phyloP scores from a whole-genome alignment of 1,140 invertebrate genomes.

The Brachionus rotundiformis region DNA sequence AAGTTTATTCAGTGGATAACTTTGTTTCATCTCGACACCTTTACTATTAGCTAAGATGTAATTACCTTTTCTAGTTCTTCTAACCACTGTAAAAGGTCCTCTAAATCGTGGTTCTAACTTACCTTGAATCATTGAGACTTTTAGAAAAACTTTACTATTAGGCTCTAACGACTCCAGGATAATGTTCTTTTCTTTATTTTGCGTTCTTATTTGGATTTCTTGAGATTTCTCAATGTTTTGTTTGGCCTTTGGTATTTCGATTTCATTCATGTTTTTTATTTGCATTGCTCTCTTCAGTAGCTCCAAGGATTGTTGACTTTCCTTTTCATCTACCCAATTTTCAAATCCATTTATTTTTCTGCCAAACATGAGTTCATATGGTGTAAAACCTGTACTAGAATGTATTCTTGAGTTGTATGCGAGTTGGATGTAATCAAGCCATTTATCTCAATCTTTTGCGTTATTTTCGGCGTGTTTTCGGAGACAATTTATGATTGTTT shows the following conservation, averaged over 20 bases:
- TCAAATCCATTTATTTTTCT: too few relatives aligned
- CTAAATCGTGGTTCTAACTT: slow-evolving; percentile 21
- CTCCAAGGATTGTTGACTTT: not conserved
- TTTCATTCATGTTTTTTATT: slow-evolving; percentile 44
- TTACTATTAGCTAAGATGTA: slow-evolving; percentile 28
- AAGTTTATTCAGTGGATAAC: slow-evolving; percentile 29
- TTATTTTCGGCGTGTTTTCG: slow-evolving; percentile 4
- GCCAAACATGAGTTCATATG: too few relatives aligned
- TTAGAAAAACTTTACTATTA: slow-evolving; percentile 32
- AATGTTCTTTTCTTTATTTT: not conserved
- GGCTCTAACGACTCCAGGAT: not conserved
- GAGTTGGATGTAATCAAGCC: too few relatives aligned
- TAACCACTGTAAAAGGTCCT: slow-evolving; percentile 32
- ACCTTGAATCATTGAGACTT: not conserved
- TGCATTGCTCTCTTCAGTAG: slow-evolving; percentile 12
- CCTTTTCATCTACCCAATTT: not conserved
- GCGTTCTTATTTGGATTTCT: slow-evolving; percentile 4
- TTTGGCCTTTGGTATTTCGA: slow-evolving; percentile 28
- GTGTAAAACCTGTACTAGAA: too few relatives aligned
- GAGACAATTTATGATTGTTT: not conserved
- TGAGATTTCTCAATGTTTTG: slow-evolving; percentile 28
- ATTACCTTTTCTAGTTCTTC: slow-evolving; percentile 25
- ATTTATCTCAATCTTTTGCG: not conserved
- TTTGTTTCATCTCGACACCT: slow-evolving; percentile 9
- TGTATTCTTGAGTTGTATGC: too few relatives aligned